Evolutionary conservation across 2,113 vertebrate species (phyloP).

Genomic region (Otocyon megalotis): DNA sequence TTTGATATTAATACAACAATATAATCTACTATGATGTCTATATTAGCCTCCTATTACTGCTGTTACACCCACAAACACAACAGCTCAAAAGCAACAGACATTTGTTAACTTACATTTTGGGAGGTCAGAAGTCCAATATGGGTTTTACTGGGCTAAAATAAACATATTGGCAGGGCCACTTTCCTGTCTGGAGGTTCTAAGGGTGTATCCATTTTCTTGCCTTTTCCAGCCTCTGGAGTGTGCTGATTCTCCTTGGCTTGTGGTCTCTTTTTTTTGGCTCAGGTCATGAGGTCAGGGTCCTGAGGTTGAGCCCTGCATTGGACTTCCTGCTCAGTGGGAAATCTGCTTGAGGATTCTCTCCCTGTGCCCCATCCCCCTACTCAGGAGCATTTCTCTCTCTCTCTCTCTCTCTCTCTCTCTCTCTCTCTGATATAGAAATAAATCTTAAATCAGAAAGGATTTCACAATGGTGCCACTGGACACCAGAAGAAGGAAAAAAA

Average conservation of each 20-base stretch:
- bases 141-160: not conserved
- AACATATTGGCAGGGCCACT: not conserved
- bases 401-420: not conserved
- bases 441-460: too few relatives aligned
- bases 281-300: too few relatives aligned
- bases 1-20: not conserved
- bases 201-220: not conserved
- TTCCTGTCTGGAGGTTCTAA: not conserved
- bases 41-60: not conserved
- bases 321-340: too few relatives aligned
- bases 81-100: not conserved
- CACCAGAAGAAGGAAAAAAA: not conserved
- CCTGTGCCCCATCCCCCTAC: too few relatives aligned
- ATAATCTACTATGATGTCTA: not conserved
- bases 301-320: too few relatives aligned
- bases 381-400: not conserved
- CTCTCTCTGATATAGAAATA: not conserved
- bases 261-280: not conserved
- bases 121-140: not conserved
- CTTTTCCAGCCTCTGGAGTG: not conserved
- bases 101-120: not conserved
- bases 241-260: not conserved
- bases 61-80: not conserved
- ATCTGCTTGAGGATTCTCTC: not conserved
- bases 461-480: not conserved